Conservation (phyloP, 2,113 vertebrate genomes). For the Anoura caudifer region DNA sequence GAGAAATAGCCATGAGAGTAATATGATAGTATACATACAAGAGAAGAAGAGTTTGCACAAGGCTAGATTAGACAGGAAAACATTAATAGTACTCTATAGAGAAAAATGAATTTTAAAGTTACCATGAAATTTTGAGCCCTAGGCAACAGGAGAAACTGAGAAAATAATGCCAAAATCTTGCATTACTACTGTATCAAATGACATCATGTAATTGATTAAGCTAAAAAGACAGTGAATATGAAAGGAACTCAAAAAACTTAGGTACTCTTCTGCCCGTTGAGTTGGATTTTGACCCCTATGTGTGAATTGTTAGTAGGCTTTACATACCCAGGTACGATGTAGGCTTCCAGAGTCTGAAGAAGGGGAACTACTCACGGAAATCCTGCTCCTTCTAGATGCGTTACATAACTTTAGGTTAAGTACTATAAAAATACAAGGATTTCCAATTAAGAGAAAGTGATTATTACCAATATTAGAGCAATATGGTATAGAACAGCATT, state of each 20-base stretch:
- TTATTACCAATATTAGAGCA: constrained; percentile 6
- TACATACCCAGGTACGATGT: background rate
- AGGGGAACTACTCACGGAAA: background rate
- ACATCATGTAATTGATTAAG: background rate
- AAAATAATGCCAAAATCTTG: background rate
- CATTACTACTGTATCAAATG: background rate
- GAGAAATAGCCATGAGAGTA: background rate
- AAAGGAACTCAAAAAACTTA: background rate
- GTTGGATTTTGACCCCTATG: background rate
- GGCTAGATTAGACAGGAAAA: background rate
- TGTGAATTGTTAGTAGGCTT: background rate
- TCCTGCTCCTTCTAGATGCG: background rate
- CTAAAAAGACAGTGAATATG: background rate
- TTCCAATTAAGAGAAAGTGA: background rate
- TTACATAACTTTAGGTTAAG: background rate
- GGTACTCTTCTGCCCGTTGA: background rate
- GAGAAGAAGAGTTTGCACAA: background rate
- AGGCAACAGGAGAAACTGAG: background rate
- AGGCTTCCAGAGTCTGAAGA: background rate
- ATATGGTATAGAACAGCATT: background rate
- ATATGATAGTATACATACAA: background rate
- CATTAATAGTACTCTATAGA: background rate
- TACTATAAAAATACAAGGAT: background rate
- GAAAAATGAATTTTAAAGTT: background rate
- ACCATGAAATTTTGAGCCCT: background rate